phyloP scores from a whole-genome alignment of 2,797 vertebrate genomes.

The Anguilla marmorata region DNA sequence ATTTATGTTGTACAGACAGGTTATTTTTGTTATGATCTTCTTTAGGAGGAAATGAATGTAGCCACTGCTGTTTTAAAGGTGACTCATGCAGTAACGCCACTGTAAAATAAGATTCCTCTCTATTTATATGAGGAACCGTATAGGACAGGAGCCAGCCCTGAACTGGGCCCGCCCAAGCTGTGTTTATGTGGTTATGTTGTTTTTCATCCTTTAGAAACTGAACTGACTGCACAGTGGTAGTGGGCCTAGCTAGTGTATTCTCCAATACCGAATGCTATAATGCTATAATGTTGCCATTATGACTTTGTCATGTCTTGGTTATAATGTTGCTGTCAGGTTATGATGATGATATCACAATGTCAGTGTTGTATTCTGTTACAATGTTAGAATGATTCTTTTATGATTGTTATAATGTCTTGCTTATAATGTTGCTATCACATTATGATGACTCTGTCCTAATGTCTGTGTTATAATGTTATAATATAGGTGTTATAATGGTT shows the following conservation, averaged over 20 bases:
- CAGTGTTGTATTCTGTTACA: background rate
- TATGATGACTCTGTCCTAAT: too few species aligned
- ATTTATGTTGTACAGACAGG: background rate
- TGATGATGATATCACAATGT: background rate
- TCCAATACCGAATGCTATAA: background rate
- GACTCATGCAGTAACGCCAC: background rate
- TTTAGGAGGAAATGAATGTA: background rate
- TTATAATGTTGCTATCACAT: too few species aligned
- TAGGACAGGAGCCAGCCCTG: background rate
- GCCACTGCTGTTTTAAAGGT: background rate
- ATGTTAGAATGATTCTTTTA: too few species aligned
- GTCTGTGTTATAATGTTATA: too few species aligned
- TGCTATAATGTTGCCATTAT: background rate
- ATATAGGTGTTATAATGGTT: too few species aligned
- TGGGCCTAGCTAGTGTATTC: background rate
- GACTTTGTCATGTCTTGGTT: background rate
- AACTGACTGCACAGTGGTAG: background rate
- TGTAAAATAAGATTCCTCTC: background rate
- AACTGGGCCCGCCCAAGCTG: background rate
- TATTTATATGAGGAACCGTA: background rate
- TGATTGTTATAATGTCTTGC: too few species aligned
- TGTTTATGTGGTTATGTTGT: background rate
- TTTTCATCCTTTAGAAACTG: background rate
- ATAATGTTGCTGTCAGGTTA: background rate
- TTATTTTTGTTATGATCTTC: background rate